phyloP scores from a whole-genome alignment of 2,113 vertebrate species.

The Ptychochromis oligacanthus region DNA sequence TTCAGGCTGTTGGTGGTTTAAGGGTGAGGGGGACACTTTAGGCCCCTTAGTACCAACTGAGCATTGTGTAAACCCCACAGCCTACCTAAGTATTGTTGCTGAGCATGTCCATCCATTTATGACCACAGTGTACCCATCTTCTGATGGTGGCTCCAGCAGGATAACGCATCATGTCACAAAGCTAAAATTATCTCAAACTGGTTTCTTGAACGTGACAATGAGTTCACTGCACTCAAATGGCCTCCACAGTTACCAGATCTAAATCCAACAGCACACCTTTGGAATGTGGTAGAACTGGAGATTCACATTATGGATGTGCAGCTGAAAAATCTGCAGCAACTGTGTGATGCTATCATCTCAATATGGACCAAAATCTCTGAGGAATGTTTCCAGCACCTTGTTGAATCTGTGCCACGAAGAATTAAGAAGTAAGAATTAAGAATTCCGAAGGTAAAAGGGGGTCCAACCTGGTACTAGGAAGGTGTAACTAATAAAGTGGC shows the following conservation, averaged over 20 bases:
- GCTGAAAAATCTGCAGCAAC: neutral
- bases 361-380: neutral
- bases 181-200: neutral
- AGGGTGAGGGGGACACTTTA: too few species aligned
- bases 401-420: neutral
- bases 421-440: too few species aligned
- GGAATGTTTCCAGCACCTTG: neutral
- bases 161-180: neutral
- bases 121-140: neutral
- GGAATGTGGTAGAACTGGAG: neutral
- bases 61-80: too few species aligned
- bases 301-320: neutral
- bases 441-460: neutral
- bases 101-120: neutral
- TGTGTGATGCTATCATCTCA: neutral
- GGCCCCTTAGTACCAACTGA: too few species aligned
- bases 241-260: too few species aligned
- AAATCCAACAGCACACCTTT: neutral
- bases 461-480: neutral
- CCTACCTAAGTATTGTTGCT: too few species aligned
- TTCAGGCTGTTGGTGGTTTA: too few species aligned
- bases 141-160: neutral
- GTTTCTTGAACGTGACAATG: neutral
- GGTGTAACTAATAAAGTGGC: neutral
- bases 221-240: neutral